Base-by-base conservation (phyloP, 1,140 invertebrate genomes). In the Streblospio benedicti region DNA sequence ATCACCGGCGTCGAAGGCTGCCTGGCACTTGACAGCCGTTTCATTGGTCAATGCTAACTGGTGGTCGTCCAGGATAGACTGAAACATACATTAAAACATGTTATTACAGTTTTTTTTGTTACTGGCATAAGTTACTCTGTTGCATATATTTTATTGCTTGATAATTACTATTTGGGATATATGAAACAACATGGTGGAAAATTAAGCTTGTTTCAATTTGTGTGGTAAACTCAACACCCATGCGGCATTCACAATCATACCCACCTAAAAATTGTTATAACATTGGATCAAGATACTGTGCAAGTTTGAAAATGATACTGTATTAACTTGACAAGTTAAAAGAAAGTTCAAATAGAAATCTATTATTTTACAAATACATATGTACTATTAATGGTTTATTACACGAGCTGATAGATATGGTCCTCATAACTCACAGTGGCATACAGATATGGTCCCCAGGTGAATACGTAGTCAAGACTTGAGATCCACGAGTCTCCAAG, bases 401-500 rank as follows among this genome's bases (percentile, higher is more conserved):
- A n/a, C n/a, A n/a, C n/a, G n/a, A n/a, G n/a, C n/a, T n/a, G n/a
- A n/a, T 44, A 61, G n/a, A 27, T 32, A 12, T 45, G 16, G 23
- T 59, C 23, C 18, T 44, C 75, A 81, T 1, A 5, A 69, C 77
- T 81, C 80, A 87, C 86, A 60, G 83, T 84, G 9, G 83, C 69
- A 12, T 86, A 83, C 18, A 92, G 76, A 73, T 81, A 88, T 0
- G 86, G 86, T 1, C 83, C 88, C 89, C 89, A 93, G 3, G 85
- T 87, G 47, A 86, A 72, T 0, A 87, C 85, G 18, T 86, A 86
- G 69, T 91, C 88, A 44, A 91, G 83, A 0, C 90, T 89, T 18
- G 85, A 87, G 52, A 91, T 89, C 89, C 89, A 93, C 0, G 88
- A 84, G 73, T 92, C 89, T 2, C 89, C 89, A 69, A 93, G 80